Base-by-base conservation (phyloP, 2,113 vertebrate species). In the Quiscalus mexicanus region DNA sequence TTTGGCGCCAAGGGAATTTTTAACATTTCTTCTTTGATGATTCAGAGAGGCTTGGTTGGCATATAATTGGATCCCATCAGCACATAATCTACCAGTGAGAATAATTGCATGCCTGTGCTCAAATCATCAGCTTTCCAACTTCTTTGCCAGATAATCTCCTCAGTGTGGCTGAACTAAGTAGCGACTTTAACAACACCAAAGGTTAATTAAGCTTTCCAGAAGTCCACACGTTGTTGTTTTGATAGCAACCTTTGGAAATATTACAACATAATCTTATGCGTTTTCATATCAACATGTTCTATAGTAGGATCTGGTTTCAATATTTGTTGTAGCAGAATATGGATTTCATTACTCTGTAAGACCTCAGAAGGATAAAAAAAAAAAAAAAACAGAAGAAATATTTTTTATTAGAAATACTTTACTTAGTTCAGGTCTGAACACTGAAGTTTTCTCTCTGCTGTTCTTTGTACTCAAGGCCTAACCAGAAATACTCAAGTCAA, bases 1-100 rank as follows among this genome's bases (percentile, higher is more conserved):
- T 76, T 71, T 70, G 62, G 24, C 79, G n/a, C 12, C 85, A 87
- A 85, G 78, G 62, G 87, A 87, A 91, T 95, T 93, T 94, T 87
- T 94, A 90, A 60, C 47, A 84, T 82, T 92, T 92, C 62, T 90
- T 68, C 75, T 96, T 84, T 82, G 81, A 94, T 75, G 74, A 79
- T 89, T 91, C 62, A 87, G 62, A 71, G 60, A 30, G 47, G n/a
- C 22, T 93, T 68, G 65, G 44, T 67, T 94, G 65, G 74, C 70
- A 79, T 89, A 56, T 87, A 93, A 91, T 64, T 95, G 87, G 77
- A 94, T 37, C 64, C 44, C 74, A 82, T 75, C 77, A 90, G 65
- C 41, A 69, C 73, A 73, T 94, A 84, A 84, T 78, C 84, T 89
- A 78, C 68, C 41, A 73, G 73, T 52, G 77, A 95, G 84, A 92